These are phyloP conservation scores for Delphinus delphis DNA, from an alignment of 2,113 vertebrate species.

Conservation along the genomic window DNA sequence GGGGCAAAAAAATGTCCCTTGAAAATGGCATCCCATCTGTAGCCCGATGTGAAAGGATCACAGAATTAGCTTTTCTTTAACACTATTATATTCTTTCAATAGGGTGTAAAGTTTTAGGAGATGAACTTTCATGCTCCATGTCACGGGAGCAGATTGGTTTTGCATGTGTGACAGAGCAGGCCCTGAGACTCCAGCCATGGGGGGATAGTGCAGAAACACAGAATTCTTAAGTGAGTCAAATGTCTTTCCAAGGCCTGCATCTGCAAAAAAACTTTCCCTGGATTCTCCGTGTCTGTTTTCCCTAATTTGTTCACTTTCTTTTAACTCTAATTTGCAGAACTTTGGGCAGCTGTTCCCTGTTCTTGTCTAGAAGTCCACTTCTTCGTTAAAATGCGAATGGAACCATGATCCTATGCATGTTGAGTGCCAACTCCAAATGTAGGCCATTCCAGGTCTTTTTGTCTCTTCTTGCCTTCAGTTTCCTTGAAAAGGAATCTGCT, in stretches of 20 bases:
- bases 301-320: background rate
- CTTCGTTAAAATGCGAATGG: background rate
- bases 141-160: constrained; percentile 83
- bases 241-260: background rate
- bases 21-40: constrained; percentile 82
- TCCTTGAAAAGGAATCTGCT: constrained; percentile 10
- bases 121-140: constrained; percentile 82
- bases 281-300: background rate
- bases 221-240: constrained; percentile 50
- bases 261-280: constrained; percentile 41
- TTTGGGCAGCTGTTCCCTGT: background rate
- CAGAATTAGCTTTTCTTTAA: constrained; percentile 85
- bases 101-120: constrained; percentile 83
- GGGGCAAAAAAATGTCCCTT: constrained; percentile 78
- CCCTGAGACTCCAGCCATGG: constrained; percentile 60
- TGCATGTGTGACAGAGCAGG: constrained; percentile 79
- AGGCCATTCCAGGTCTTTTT: background rate
- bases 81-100: constrained; percentile 86
- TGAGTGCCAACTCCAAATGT: background rate
- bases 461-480: background rate
- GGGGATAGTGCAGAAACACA: constrained; percentile 42
- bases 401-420: background rate
- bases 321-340: background rate
- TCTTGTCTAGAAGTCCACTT: background rate
- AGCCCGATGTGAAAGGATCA: constrained; percentile 82